These are phyloP conservation scores for Argyrosomus regius DNA, from an alignment of 2,797 vertebrate genomes.

Conservation along the genomic window DNA sequence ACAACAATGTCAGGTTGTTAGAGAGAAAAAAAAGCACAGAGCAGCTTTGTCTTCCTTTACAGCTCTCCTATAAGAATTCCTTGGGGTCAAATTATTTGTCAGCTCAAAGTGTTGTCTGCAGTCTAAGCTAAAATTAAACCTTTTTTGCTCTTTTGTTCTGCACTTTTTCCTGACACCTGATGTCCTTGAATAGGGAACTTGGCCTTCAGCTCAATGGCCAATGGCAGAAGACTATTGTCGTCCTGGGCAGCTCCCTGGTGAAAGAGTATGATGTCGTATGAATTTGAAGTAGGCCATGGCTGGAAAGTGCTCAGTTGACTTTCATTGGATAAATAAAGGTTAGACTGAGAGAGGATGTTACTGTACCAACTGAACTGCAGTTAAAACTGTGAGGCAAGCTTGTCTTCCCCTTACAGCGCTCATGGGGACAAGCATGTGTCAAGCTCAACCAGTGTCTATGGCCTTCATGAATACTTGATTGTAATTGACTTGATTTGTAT, in stretches of 20 bases:
- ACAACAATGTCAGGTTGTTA: not conserved
- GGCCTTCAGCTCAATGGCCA: not conserved
- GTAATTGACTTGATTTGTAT: not conserved
- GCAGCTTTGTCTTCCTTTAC: conserved; percentile 9
- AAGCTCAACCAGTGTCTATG: not conserved
- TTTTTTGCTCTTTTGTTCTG: conserved; percentile 11
- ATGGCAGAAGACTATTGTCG: not conserved
- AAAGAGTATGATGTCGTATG: not conserved
- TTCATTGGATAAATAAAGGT: conserved; percentile 3
- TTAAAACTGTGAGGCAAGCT: conserved; percentile 1
- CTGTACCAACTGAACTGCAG: no score
- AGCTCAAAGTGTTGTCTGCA: not conserved
- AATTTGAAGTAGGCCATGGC: conserved; percentile 7
- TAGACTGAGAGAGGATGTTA: not conserved
- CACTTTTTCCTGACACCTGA: conserved; percentile 11
- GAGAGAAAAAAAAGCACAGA: not conserved
- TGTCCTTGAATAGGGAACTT: conserved; percentile 21
- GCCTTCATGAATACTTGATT: not conserved
- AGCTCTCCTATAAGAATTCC: not conserved
- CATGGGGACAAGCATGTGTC: not conserved
- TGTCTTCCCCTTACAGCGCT: not conserved
- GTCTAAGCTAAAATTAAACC: not conserved
- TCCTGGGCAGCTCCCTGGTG: conserved; percentile 10
- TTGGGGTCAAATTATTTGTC: not conserved
- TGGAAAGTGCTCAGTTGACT: not conserved